These are phyloP conservation scores for Cyrtorhinus lividipennis DNA, from an alignment of 1,140 invertebrate genomes.

Conservation along the genomic window DNA sequence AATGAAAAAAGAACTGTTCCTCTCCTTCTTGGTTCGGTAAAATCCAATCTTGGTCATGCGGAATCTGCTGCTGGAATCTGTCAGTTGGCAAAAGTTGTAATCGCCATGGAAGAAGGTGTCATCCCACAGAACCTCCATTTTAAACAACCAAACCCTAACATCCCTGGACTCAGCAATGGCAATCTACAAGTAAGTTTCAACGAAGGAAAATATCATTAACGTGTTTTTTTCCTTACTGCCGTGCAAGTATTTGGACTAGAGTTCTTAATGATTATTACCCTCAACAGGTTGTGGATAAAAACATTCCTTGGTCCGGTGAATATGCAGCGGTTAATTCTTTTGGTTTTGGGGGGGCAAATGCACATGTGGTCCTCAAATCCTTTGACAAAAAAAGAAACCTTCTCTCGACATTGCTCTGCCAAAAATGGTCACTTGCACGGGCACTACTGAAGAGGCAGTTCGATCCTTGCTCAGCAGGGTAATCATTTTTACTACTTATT, in stretches of 20 bases:
- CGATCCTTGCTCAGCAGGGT: slow-evolving; percentile 34
- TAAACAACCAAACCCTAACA: slow-evolving; percentile 69
- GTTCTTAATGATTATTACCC: too few relatives aligned
- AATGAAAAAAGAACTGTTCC: slow-evolving; percentile 60
- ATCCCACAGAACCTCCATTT: slow-evolving; percentile 88
- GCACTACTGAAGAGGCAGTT: slow-evolving; percentile 70
- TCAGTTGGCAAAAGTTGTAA: slow-evolving; percentile 75
- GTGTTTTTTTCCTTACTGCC: too few relatives aligned
- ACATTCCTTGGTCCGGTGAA: slow-evolving; percentile 67
- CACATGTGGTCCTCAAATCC: slow-evolving; percentile 70
- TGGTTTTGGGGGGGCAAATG: slow-evolving; percentile 94
- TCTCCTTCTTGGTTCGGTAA: slow-evolving; percentile 84
- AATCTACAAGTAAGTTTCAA: slow-evolving; percentile 57
- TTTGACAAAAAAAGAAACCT: slow-evolving; percentile 50
- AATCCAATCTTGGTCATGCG: slow-evolving; percentile 96
- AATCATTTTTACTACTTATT: neutral
- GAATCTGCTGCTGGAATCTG: slow-evolving; percentile 86
- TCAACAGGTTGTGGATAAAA: slow-evolving; percentile 55
- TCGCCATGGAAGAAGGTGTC: slow-evolving; percentile 73
- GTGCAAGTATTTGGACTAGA: too few relatives aligned
- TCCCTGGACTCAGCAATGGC: slow-evolving; percentile 74
- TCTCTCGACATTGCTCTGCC: slow-evolving; percentile 35
- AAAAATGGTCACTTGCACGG: slow-evolving; percentile 61
- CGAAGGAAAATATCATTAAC: too few relatives aligned
- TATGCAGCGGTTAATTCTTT: slow-evolving; percentile 84